phyloP scores from a whole-genome alignment of 2,113 vertebrate genomes.

The Dolichallabes microphthalmus region DNA sequence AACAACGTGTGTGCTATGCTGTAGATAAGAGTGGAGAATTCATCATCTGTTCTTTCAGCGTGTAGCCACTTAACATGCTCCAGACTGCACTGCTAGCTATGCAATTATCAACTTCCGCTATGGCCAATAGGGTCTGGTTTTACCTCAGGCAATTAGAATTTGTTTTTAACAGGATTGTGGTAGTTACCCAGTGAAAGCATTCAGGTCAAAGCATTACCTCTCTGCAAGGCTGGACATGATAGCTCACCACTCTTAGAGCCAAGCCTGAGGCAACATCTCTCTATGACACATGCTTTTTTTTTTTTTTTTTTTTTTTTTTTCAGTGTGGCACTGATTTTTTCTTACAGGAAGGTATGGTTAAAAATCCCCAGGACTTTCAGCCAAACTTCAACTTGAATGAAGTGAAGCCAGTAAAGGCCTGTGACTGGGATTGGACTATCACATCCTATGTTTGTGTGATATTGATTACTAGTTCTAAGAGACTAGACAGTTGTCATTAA shows the following conservation, averaged over 20 bases:
- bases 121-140: background rate
- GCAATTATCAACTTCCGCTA: slow-evolving; percentile 3
- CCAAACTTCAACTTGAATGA: background rate
- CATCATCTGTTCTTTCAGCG: slow-evolving; percentile 3
- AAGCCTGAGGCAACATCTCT: slow-evolving; percentile 10
- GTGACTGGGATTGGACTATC: background rate
- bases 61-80: background rate
- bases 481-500: background rate
- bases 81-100: background rate
- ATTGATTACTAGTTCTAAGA: background rate
- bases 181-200: background rate
- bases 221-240: background rate
- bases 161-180: background rate
- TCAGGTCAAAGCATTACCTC: background rate
- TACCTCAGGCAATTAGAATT: background rate
- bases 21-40: slow-evolving; percentile 11
- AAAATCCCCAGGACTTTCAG: background rate
- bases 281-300: background rate
- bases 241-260: background rate
- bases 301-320: background rate
- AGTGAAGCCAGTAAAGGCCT: background rate
- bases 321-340: background rate
- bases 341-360: background rate
- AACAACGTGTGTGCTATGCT: background rate
- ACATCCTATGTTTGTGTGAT: background rate